Evolutionary conservation across 2,888 invertebrate genomes (phyloP), one percentile per base, ranked within the genome.

Genomic region (Lissocephala sabroskyi): DNA sequence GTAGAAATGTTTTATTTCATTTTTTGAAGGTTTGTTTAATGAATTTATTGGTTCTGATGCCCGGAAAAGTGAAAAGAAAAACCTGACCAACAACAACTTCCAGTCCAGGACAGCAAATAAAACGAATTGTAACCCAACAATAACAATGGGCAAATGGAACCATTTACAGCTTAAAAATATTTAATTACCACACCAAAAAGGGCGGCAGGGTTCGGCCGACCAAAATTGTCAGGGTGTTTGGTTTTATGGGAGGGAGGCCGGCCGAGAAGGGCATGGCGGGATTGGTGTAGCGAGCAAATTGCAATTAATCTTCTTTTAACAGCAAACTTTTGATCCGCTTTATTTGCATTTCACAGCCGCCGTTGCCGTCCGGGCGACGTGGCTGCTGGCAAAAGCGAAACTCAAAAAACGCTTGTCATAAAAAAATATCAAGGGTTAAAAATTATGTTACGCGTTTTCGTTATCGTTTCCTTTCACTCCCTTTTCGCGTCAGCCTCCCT

Each of bases 151-250:
- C 68, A 75, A 70, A 73, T 68, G 76, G 43, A 75, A 55, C 79
- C 79, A 70, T 70, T 70, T 78, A 70, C 68, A 78, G 68, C 68
- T 70, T 70, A 70, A 70, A 70, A 78, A 78, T 70, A 76, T 70
- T 70, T 76, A 70, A 78, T 70, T 70, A 70, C 68, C 68, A 63
- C 2, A 11, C 17, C 37, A 32, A 43, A 32, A 43, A 48, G 29
- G 28, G 7, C 23, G 23, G 23, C 7, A 23, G 7, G 7, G 23
- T 23, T 23, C n/a, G n/a, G n/a, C n/a, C n/a, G n/a, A n/a, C n/a
- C n/a, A 23, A 23, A 23, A 23, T 23, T 23, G 7, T 7, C n/a
- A n/a, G n/a, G n/a, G n/a, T n/a, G n/a, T n/a, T n/a, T n/a, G n/a
- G n/a, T n/a, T n/a, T n/a, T n/a, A n/a, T n/a, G n/a, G n/a, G 23